Evolutionary conservation across 2,113 vertebrate species (phyloP).

Genomic region (Eudorcas thomsonii): DNA sequence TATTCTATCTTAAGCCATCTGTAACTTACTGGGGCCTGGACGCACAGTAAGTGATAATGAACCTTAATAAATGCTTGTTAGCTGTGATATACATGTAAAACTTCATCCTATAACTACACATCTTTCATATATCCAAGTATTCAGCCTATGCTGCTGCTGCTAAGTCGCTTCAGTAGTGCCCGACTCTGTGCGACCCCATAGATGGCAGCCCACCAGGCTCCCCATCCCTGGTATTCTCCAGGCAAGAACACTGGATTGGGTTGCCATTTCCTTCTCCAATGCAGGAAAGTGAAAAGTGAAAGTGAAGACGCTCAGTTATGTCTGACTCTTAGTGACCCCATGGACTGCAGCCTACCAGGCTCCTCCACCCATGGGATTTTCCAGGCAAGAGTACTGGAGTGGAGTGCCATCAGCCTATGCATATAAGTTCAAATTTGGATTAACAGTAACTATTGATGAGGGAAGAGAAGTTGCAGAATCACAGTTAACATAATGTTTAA

Average conservation of each 20-base stretch:
- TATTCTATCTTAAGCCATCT: not conserved
- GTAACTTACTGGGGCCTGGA: not conserved
- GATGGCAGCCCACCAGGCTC: too few relatives aligned
- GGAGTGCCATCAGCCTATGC: not conserved
- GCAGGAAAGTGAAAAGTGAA: too few relatives aligned
- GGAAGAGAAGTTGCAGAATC: not conserved
- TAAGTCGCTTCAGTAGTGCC: too few relatives aligned
- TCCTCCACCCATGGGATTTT: too few relatives aligned
- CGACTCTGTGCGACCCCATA: too few relatives aligned
- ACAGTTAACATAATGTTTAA: not conserved
- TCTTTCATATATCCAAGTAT: not conserved
- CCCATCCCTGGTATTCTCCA: too few relatives aligned
- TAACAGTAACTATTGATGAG: not conserved
- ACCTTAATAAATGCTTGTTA: not conserved
- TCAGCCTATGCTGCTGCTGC: not conserved
- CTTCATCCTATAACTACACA: not conserved
- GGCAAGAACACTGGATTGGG: too few relatives aligned
- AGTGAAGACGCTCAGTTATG: too few relatives aligned
- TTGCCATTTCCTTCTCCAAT: too few relatives aligned
- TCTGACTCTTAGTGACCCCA: too few relatives aligned
- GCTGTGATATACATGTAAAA: not conserved
- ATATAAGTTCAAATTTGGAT: not conserved
- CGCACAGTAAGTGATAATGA: not conserved
- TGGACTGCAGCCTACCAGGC: too few relatives aligned
- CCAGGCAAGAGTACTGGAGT: too few relatives aligned